Evolutionary conservation across 2,888 invertebrate species (phyloP).

Genomic region (Drosophila colorata): DNA sequence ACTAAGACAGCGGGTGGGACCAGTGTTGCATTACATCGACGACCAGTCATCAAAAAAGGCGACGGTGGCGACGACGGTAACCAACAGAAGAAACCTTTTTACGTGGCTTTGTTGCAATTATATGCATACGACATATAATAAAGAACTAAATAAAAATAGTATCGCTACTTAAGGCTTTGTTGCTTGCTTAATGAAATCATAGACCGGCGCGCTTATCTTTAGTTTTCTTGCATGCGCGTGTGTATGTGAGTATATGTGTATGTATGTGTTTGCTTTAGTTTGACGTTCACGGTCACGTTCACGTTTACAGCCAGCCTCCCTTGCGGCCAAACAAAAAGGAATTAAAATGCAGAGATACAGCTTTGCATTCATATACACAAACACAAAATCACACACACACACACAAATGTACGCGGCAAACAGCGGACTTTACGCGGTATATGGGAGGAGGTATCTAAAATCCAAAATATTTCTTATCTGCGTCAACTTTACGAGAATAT

Average conservation of each 20-base stretch:
- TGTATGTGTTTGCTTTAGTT: conserved; percentile 1
- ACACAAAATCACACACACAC: too few species aligned
- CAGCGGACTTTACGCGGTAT: too few species aligned
- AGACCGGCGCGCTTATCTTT: conserved; percentile 22
- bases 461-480: too few species aligned
- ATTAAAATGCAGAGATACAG: too few species aligned
- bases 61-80: conserved; percentile 21
- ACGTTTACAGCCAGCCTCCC: conserved; percentile 90
- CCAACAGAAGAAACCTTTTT: conserved; percentile 20
- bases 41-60: conserved; percentile 20
- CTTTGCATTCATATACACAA: too few species aligned
- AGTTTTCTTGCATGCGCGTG: conserved; percentile 4
- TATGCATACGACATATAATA: conserved; percentile 5
- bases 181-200: conserved; percentile 46
- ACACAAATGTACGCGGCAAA: too few species aligned
- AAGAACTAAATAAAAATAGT: conserved; percentile 36
- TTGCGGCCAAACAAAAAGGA: conserved; percentile 93
- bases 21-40: conserved; percentile 63
- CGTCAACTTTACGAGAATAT: too few species aligned
- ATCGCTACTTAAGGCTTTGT: conserved; percentile 21
- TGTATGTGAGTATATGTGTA: conserved; percentile 10
- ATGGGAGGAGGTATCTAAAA: too few species aligned
- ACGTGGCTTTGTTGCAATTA: conserved; percentile 17
- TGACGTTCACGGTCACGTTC: too few species aligned
- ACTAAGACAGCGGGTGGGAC: conserved; percentile 54